These are phyloP conservation scores for Scaptomyza graminum DNA, from an alignment of 1,140 invertebrate species.

Conservation along the genomic window DNA sequence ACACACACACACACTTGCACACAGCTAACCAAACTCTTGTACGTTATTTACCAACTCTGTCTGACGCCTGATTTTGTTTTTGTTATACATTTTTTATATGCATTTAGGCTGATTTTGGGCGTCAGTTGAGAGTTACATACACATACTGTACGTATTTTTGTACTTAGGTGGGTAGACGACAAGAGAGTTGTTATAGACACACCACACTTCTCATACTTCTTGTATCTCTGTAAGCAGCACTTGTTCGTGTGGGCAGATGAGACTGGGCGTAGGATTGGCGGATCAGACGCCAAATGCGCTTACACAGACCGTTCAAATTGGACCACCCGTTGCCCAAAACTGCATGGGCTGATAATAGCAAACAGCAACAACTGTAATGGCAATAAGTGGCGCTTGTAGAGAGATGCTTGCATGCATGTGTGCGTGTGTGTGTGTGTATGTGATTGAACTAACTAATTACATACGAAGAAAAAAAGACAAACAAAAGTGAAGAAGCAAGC, in stretches of 20 bases:
- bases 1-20: constrained; percentile 17
- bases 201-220: constrained; percentile 34
- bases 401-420: background rate
- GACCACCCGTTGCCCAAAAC: constrained; percentile 58
- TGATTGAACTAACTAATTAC: constrained; percentile 61
- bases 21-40: constrained; percentile 27
- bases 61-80: constrained; percentile 36
- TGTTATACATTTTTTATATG: constrained; percentile 37
- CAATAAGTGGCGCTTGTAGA: constrained; percentile 56
- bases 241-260: constrained; percentile 65
- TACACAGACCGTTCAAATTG: constrained; percentile 42
- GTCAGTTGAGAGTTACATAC: constrained; percentile 41
- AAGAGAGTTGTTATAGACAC: constrained; percentile 36
- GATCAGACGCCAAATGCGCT: constrained; percentile 50
- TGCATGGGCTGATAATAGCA: constrained; percentile 6
- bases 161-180: constrained; percentile 54
- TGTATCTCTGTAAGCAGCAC: constrained; percentile 43
- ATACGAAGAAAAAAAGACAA: constrained; percentile 29
- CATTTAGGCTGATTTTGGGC: constrained; percentile 59
- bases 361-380: constrained; percentile 29
- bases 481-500: constrained; percentile 59
- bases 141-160: constrained; percentile 7
- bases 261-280: constrained; percentile 63
- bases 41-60: constrained; percentile 52
- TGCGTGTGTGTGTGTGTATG: constrained; percentile 7